Evolutionary conservation across 2,888 invertebrate genomes (phyloP), one percentile per base, ranked within the genome.

Genomic region (Eulithis testata): DNA sequence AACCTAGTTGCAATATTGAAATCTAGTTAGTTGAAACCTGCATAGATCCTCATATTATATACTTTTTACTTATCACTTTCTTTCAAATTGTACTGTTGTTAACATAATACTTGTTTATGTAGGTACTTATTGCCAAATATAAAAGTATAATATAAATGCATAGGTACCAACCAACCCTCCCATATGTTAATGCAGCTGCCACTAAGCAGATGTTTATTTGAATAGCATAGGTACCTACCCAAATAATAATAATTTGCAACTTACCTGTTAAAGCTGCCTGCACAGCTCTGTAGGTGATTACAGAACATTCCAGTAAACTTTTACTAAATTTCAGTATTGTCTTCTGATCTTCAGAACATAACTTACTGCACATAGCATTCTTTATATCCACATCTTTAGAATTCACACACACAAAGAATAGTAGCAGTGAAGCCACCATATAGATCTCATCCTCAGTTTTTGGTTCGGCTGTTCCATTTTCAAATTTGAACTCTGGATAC

Each of bases 271-370:
- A 93, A 68, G 91, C 89, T 63, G 80, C 77, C 62, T 93, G 74
- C 12, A 92, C 87, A 73, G 94, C 90, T 11, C 71, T 79, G 7
- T 85, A 89, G 40, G 91, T 81, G 31, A 91, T 84, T 53, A 84
- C 81, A 4, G 89, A 84, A 69, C 91, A 89, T 5, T 93, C 88
- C 83, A 95, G 87, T n/a, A 94, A 75, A 51, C 80, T 81, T 79
- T 94, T 94, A 63, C 93, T 91, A 73, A 94, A 94, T 60, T 88
- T 87, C 78, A 94, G 85, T 71, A 95, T 94, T 21, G 84, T 89
- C 65, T 94, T 85, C 79, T 95, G 95, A 49, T 94, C 94, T 9
- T 88, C 90, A n/a, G 81, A 76, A 63, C 87, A 86, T 21, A 95
- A 79, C 63, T 91, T 91, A 54, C 84, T 87, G 72, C 94, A 94